Percentiles rank a stretch among this genome's conserved stretches.
Evolutionary conservation across 2,113 vertebrate genomes (phyloP).

Genomic region (Vireo altiloquus): DNA sequence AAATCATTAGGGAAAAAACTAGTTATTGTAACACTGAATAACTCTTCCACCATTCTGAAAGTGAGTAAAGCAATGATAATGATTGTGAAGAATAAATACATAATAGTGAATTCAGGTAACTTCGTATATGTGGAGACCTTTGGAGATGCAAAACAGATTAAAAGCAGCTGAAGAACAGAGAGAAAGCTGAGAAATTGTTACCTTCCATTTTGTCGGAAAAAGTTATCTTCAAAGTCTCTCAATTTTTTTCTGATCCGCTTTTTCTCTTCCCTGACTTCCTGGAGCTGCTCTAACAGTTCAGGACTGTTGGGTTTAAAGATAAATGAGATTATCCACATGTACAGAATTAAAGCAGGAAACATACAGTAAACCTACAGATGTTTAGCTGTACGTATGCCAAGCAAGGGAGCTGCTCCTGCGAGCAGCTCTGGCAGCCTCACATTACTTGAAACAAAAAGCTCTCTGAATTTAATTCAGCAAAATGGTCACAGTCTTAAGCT

Average conservation of each 20-base stretch:
- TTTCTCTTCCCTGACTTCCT: conserved; percentile 94
- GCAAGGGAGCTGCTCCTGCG: background rate
- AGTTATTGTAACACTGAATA: background rate
- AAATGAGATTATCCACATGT: background rate
- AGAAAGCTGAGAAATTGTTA: conserved; percentile 39
- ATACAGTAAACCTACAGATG: background rate
- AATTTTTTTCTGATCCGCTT: conserved; percentile 92
- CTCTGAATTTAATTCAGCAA: background rate
- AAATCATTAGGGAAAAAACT: background rate
- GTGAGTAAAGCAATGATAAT: background rate
- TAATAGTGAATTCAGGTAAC: background rate
- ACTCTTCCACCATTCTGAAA: background rate
- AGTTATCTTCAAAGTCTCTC: conserved; percentile 95
- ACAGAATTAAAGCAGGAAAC: background rate
- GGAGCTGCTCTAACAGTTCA: conserved; percentile 94
- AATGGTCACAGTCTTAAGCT: background rate
- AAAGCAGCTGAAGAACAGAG: background rate
- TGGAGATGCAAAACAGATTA: background rate
- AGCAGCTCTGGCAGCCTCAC: background rate
- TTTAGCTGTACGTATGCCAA: fast-evolving
- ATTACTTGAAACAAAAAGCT: background rate
- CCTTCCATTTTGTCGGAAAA: conserved; percentile 96
- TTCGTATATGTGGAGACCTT: background rate
- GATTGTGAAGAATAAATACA: fast-evolving
- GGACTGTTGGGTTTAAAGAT: conserved; percentile 71